These are phyloP conservation scores for Trematomus bernacchii DNA, from an alignment of 2,797 vertebrate genomes.

Conservation along the genomic window DNA sequence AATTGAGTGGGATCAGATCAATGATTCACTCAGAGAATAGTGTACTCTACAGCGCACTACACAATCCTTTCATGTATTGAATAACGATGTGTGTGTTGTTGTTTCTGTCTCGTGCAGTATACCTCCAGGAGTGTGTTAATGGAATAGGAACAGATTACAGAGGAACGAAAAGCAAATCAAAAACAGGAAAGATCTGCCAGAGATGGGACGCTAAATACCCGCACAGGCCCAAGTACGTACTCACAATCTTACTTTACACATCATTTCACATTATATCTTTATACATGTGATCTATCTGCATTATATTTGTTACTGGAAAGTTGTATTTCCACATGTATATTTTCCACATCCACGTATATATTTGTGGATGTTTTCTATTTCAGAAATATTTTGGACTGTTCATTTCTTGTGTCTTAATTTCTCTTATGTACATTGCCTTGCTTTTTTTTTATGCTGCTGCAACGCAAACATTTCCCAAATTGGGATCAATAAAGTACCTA, in stretches of 20 bases:
- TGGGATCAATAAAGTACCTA: no score
- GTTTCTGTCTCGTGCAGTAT: constrained; percentile 78
- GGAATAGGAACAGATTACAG: constrained; percentile 89
- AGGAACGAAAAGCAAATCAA: constrained; percentile 89
- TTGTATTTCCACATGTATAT: no score
- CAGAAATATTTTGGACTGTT: no score
- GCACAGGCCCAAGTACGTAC: constrained; percentile 90
- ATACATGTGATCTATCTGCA: neutral
- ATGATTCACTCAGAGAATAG: neutral
- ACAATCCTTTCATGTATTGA: neutral
- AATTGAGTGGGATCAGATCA: neutral
- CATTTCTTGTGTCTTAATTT: no score
- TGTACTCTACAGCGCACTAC: neutral
- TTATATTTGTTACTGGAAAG: no score
- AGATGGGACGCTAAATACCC: constrained; percentile 85
- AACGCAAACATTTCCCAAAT: no score
- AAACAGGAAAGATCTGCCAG: constrained; percentile 87
- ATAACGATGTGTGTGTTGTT: neutral
- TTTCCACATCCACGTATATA: no score
- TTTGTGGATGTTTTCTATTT: no score
- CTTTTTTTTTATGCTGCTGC: no score
- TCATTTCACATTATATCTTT: neutral
- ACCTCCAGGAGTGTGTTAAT: constrained; percentile 89
- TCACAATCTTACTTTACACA: neutral
- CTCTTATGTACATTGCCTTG: no score